These are phyloP conservation scores for Sebastes minor DNA, from an alignment of 2,797 vertebrate species.

Conservation along the genomic window DNA sequence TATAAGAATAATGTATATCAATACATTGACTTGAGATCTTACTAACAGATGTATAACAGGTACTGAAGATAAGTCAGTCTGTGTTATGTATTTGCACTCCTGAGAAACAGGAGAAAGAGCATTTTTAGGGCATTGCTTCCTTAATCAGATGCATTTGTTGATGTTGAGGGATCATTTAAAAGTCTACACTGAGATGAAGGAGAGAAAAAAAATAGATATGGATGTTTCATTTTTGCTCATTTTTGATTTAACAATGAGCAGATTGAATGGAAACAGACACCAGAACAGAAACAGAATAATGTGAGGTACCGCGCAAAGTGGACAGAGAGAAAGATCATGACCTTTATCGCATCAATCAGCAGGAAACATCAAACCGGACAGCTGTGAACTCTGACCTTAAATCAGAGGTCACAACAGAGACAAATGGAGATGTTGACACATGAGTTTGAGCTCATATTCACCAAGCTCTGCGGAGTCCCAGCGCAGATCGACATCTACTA, in stretches of 20 bases:
- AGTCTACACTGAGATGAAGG: not conserved
- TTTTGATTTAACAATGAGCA: not conserved
- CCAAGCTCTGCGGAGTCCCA: not conserved
- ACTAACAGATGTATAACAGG: not conserved
- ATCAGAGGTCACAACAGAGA: conserved; percentile 35
- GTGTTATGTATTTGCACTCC: not conserved
- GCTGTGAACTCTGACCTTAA: conserved; percentile 40
- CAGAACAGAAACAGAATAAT: not conserved
- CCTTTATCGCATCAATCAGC: conserved; percentile 11
- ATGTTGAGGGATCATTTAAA: conserved; percentile 8
- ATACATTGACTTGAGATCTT: not conserved
- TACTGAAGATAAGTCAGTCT: not conserved
- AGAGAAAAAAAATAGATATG: not conserved
- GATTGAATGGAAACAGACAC: not conserved
- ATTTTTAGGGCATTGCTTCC: not conserved
- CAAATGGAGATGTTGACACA: conserved; percentile 15
- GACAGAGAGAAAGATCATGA: not conserved
- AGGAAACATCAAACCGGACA: not conserved
- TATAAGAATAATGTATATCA: not conserved
- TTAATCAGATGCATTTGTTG: conserved; percentile 7
- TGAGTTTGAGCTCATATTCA: not conserved
- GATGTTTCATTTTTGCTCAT: not conserved
- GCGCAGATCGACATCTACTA: not conserved
- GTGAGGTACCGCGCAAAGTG: not conserved
- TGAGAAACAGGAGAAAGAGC: conserved; percentile 1